A percentile compares a stretch with the other conserved stretches of the same genome.
phyloP scores from a whole-genome alignment of 2,113 vertebrate genomes.

The Dicerorhinus sumatrensis region DNA sequence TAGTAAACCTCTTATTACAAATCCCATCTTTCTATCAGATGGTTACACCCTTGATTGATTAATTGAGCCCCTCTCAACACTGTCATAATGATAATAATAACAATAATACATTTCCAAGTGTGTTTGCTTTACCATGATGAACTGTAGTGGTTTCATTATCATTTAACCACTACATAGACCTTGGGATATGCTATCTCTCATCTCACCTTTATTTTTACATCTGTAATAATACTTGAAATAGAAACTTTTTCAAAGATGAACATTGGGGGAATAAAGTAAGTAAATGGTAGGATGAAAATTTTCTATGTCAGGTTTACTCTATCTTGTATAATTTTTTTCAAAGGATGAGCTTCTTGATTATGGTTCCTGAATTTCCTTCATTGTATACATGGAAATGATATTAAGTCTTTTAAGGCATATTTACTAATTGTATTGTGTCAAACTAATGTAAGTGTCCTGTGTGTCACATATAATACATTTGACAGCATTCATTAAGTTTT shows the following conservation, averaged over 20 bases:
- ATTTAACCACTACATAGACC: conserved; percentile 26
- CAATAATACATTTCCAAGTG: conserved; percentile 64
- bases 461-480: conserved; percentile 52
- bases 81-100: conserved; percentile 72
- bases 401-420: conserved; percentile 53
- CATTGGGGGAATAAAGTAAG: conserved; percentile 40
- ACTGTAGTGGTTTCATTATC: conserved; percentile 14
- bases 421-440: conserved; percentile 62
- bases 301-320: conserved; percentile 46
- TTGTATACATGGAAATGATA: conserved; percentile 39
- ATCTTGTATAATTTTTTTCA: conserved; percentile 39
- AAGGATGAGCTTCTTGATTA: conserved; percentile 44
- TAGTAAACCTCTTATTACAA: conserved; percentile 72
- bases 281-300: conserved; percentile 46
- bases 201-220: conserved; percentile 58
- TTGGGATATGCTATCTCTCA: neutral
- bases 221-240: conserved; percentile 50
- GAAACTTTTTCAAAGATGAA: conserved; percentile 64
- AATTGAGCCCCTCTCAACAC: conserved; percentile 66
- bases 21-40: conserved; percentile 69
- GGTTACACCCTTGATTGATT: conserved; percentile 67
- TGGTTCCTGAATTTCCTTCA: conserved; percentile 51
- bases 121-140: conserved; percentile 53
- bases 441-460: conserved; percentile 55
- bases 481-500: conserved; percentile 59